Percentiles rank a stretch among this genome's conserved stretches.
phyloP scores from a whole-genome alignment of 2,888 invertebrate genomes.

The Calliscelio sp. region DNA sequence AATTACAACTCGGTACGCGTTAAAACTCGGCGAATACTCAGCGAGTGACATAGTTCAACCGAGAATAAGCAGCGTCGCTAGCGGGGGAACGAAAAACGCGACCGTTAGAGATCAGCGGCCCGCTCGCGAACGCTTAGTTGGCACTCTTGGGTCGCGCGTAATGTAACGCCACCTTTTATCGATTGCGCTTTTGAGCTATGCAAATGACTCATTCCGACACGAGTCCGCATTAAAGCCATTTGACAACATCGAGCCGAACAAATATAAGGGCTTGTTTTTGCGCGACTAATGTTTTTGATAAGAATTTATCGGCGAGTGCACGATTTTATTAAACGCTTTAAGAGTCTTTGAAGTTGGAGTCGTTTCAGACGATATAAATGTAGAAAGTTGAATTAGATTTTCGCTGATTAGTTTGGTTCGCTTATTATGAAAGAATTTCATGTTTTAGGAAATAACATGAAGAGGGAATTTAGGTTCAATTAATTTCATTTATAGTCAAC shows the following conservation, averaged over 20 bases:
- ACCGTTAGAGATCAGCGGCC: conserved; percentile 79
- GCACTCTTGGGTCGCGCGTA: conserved; percentile 46
- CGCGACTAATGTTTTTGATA: conserved; percentile 53
- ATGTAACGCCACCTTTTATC: conserved; percentile 63
- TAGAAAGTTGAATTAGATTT: no score
- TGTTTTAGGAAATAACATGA: no score
- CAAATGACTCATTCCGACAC: conserved; percentile 70
- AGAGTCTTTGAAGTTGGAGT: no score
- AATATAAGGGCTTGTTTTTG: conserved; percentile 53
- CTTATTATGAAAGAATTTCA: no score
- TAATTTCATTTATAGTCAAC: no score
- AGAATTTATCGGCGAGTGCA: conserved; percentile 40
- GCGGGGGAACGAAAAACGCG: conserved; percentile 71
- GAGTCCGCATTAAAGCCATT: conserved; percentile 52
- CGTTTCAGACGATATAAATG: background rate
- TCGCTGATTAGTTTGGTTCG: no score
- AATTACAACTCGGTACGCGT: conserved; percentile 71
- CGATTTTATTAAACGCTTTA: conserved; percentile 42
- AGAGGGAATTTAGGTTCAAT: no score
- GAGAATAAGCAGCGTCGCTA: conserved; percentile 79
- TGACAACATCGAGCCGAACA: conserved; percentile 52
- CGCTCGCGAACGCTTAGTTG: conserved; percentile 72
- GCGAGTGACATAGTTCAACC: conserved; percentile 79
- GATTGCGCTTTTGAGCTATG: conserved; percentile 65
- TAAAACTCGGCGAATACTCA: conserved; percentile 74